Evolutionary conservation across 2,113 vertebrate species (phyloP).

Genomic region (Triplophysa rosa): DNA sequence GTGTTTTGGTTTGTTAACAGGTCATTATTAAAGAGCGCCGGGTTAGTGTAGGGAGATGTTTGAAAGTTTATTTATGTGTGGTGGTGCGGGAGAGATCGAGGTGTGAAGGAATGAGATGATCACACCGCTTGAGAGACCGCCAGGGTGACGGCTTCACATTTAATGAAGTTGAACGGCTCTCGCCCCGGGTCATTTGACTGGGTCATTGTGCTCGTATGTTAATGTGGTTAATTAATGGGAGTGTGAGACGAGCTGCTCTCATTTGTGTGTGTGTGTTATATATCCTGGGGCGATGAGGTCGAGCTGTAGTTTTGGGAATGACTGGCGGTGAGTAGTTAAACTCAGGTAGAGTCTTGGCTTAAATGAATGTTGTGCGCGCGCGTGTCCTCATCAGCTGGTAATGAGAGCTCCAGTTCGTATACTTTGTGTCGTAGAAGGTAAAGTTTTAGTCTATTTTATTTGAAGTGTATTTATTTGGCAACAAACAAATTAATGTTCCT

Average conservation of each 20-base stretch:
- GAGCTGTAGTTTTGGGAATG: conserved; percentile 48
- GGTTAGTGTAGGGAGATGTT: background rate
- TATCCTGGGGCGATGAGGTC: conserved; percentile 52
- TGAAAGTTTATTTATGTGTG: background rate
- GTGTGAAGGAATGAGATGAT: conserved; percentile 37
- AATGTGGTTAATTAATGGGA: conserved; percentile 63
- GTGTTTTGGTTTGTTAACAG: background rate
- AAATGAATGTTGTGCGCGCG: conserved; percentile 17
- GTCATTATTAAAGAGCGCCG: conserved; percentile 1
- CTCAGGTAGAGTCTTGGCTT: conserved; percentile 28
- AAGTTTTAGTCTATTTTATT: background rate
- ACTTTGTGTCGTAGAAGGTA: background rate
- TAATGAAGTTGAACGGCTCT: conserved; percentile 79
- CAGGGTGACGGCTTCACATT: conserved; percentile 73
- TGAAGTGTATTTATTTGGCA: background rate
- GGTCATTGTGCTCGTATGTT: conserved; percentile 73
- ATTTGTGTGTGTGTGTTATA: conserved; percentile 36
- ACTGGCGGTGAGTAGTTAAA: conserved; percentile 42
- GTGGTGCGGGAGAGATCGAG: background rate
- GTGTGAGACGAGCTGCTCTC: conserved; percentile 41
- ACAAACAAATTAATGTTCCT: background rate
- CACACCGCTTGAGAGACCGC: conserved; percentile 1
- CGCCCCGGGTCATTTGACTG: conserved; percentile 79
- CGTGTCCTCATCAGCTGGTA: background rate
- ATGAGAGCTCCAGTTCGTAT: conserved; percentile 17